A percentile compares a stretch with the other conserved stretches of the same genome.
These are phyloP conservation scores for Melanotus villosus DNA, from an alignment of 2,888 invertebrate genomes.

Conservation along the genomic window DNA sequence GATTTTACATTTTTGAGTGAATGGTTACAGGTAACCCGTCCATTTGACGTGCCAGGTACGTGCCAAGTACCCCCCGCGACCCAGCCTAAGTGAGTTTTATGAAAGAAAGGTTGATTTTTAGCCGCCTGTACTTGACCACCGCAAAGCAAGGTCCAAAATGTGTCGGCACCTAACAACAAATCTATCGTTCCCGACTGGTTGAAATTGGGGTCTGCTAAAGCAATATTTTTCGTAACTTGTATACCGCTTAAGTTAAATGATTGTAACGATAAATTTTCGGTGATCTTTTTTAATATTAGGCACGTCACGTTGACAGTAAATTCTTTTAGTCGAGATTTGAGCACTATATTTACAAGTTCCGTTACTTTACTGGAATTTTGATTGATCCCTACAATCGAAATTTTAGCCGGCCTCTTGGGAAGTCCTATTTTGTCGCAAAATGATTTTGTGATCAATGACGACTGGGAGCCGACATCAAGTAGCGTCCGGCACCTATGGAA, in stretches of 20 bases:
- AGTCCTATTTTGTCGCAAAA: neutral
- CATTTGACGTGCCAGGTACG: no score
- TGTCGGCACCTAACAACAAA: conserved; percentile 16
- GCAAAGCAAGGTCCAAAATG: conserved; percentile 23
- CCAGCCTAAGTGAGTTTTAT: no score
- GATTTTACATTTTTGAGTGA: no score
- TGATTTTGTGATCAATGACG: neutral
- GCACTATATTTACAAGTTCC: neutral
- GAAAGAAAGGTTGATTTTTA: no score
- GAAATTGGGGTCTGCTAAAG: conserved; percentile 30
- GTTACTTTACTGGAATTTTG: neutral
- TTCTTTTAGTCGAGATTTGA: neutral
- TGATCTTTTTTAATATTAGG: neutral
- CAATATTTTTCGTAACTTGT: neutral
- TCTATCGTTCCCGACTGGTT: neutral
- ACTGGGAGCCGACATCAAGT: neutral
- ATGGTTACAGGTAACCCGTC: no score
- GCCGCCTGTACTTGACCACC: conserved; percentile 8
- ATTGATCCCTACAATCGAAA: neutral
- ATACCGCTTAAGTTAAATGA: neutral
- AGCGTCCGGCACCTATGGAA: neutral
- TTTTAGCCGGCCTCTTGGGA: neutral
- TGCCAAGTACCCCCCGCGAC: no score
- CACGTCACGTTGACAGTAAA: neutral
- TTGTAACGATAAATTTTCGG: neutral